Evolutionary conservation across 2,113 vertebrate species (phyloP).

Genomic region (Tetraodon nigroviridis): DNA sequence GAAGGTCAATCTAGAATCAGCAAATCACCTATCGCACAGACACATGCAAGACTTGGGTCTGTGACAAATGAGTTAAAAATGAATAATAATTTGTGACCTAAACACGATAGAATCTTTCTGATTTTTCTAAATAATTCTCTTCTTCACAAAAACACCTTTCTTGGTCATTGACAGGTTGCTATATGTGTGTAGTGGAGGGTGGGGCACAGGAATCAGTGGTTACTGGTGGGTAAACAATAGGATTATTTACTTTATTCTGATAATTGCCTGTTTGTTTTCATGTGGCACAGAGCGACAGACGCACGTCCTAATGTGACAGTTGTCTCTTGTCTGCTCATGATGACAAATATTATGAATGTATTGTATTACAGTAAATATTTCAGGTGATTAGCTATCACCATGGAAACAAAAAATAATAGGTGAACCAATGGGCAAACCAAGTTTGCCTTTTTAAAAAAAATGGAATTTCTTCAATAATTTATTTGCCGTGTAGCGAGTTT

Average conservation of each 20-base stretch:
- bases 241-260: conserved; percentile 26
- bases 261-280: conserved; percentile 40
- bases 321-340: not conserved
- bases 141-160: too few species aligned
- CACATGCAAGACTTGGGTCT: too few species aligned
- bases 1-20: too few species aligned
- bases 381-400: not conserved
- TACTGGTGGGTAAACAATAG: conserved; percentile 35
- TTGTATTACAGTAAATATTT: not conserved
- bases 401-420: not conserved
- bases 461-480: not conserved
- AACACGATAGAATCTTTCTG: too few species aligned
- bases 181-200: not conserved
- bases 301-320: not conserved
- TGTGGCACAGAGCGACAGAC: not conserved
- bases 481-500: conserved; percentile 8
- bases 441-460: not conserved
- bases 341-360: not conserved
- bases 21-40: too few species aligned
- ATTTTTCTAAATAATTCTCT: too few species aligned
- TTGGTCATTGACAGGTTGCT: not conserved
- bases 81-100: too few species aligned
- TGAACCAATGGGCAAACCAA: not conserved
- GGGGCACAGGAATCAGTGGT: conserved; percentile 10
- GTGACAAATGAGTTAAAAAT: too few species aligned